Conservation (phyloP, 2,113 vertebrate genomes). For the Plectropomus leopardus region DNA sequence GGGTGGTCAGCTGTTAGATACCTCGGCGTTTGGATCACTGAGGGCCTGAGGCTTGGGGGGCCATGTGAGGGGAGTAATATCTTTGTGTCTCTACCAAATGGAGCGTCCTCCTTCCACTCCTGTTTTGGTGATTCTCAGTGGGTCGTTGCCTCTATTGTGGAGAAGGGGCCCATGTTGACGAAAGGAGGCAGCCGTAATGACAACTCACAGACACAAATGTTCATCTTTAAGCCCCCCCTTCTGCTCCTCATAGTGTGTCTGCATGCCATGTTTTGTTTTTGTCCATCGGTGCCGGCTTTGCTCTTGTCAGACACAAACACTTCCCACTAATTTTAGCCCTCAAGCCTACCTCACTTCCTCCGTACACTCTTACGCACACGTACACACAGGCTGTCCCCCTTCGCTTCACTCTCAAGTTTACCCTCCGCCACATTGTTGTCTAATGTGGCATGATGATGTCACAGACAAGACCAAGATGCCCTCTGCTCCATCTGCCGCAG, state of each 20-base stretch:
- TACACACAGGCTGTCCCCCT: conserved; percentile 35
- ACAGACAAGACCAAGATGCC: conserved; percentile 70
- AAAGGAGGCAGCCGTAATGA: conserved; percentile 37
- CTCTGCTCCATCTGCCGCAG: conserved; percentile 74
- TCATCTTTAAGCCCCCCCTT: conserved; percentile 1
- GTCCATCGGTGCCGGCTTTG: conserved; percentile 43
- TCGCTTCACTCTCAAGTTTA: conserved; percentile 24
- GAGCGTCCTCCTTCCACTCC: conserved; percentile 51
- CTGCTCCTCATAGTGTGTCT: conserved; percentile 22
- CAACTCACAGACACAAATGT: conserved; percentile 1
- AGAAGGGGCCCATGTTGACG: conserved; percentile 44
- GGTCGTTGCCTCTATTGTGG: conserved; percentile 68
- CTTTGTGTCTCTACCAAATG: conserved; percentile 60
- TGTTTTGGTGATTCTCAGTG: conserved; percentile 64
- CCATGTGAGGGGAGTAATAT: conserved; percentile 51
- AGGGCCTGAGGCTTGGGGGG: conserved; percentile 24
- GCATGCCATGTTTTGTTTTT: conserved; percentile 70
- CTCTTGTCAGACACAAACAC: conserved; percentile 39
- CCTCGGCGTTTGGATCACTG: conserved; percentile 37
- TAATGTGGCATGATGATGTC: conserved; percentile 71
- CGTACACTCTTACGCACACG: conserved; percentile 4
- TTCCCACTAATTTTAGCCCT: conserved; percentile 28
- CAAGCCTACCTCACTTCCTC: conserved; percentile 45
- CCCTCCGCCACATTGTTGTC: conserved; percentile 46
- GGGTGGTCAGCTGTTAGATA: conserved; percentile 71